Evolutionary conservation across 2,888 invertebrate species (phyloP), one percentile per base, ranked within the genome.

Genomic region (Ophraella communa): DNA sequence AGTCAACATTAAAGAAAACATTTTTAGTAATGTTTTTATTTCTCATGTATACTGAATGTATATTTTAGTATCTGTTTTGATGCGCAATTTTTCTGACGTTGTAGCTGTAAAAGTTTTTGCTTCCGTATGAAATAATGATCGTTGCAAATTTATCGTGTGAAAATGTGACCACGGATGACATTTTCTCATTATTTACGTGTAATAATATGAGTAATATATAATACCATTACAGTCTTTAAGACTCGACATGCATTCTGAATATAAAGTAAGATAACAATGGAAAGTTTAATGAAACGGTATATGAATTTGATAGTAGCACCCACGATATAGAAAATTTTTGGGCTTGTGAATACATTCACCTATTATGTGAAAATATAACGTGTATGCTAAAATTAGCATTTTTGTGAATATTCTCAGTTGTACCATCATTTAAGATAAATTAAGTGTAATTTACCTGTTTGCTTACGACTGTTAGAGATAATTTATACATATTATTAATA

Each of bases 271-370:
- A 53, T 57, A 62, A 64, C 65, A 65, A 67, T 65, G 62, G 62
- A 64, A 62, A 64, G 65, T 67, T 51, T 53, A 67, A 68, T 59
- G 66, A 47, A 57, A 69, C 66, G 64, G 63, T 64, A 53, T 61
- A 59, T 62, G 68, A 68, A 68, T 68, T 65, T 61, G 68, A 68
- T 65, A 68, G 62, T 65, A 65, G 68, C 58, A 58, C 66, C 62
- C 62, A 62, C 62, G 56, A 42, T 56, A 56, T 42, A 56, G 49
- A 56, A 62, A 53, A 51, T 42, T 54, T 39, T 49, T 49, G 55
- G 62, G 47, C 55, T 62, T 62, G 61, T 54, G 33, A 61, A 54
- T 61, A 51, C 35, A 21, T 39, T 59, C 20, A 53, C 35, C 53
- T 35, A 53, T 53, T 53, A 33, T 59, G 30, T 39, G 58, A 59